These are phyloP conservation scores for Halcyon smyrnensis DNA, from an alignment of 2,797 vertebrate species.

Conservation along the genomic window DNA sequence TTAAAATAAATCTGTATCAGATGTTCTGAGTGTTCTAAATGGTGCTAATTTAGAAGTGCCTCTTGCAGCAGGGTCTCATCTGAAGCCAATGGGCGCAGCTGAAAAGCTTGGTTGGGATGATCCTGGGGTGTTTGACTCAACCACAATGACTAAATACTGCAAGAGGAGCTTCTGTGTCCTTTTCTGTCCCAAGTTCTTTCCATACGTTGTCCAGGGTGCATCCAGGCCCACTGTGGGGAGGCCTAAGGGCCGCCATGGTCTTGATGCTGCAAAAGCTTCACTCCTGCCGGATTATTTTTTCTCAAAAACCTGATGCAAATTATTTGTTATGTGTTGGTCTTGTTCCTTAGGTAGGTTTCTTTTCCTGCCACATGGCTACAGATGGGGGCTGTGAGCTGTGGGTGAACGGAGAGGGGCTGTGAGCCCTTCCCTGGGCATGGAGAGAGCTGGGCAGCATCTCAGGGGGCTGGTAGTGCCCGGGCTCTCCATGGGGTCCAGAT, in stretches of 20 bases:
- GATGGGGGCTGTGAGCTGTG: accelerated
- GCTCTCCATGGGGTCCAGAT: accelerated
- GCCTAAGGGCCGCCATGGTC: not conserved
- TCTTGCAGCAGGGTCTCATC: not conserved
- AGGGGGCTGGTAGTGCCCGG: accelerated
- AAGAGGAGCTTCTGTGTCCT: not conserved
- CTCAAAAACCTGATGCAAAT: not conserved
- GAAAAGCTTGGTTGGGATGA: not conserved
- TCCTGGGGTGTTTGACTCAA: not conserved
- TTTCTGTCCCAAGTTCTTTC: not conserved
- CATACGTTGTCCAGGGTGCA: not conserved
- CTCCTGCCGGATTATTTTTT: not conserved
- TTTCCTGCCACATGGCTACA: not conserved
- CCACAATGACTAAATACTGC: not conserved
- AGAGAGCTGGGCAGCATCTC: accelerated
- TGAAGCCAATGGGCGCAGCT: not conserved
- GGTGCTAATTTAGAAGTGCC: not conserved
- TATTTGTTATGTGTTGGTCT: not conserved
- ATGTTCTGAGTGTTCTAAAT: not conserved
- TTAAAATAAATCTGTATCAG: not conserved
- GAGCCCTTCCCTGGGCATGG: not conserved
- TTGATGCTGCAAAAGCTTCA: not conserved
- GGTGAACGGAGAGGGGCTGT: not conserved
- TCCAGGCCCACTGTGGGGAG: not conserved
- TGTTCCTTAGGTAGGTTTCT: not conserved